Evolutionary conservation across 64 coral and sea anemone species (phyloP).

Genomic region (Stylophora pistillata): DNA sequence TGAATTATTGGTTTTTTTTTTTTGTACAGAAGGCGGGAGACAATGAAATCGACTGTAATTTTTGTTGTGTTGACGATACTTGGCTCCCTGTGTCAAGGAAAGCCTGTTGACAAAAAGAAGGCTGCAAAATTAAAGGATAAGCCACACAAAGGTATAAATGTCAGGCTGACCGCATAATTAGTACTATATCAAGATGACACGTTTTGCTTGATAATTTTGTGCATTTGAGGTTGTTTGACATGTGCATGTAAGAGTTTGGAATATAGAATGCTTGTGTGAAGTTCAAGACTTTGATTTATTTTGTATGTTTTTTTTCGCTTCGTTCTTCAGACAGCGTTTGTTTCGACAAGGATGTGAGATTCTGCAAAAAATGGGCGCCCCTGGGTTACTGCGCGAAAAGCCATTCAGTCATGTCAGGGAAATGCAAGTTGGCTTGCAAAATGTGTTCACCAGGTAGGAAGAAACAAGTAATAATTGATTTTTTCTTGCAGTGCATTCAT

Average conservation of each 20-base stretch:
- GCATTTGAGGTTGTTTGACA: too few relatives aligned
- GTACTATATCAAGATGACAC: background rate
- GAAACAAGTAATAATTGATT: too few relatives aligned
- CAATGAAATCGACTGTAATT: constrained; percentile 1
- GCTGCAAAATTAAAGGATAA: constrained; percentile 15
- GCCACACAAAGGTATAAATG: background rate
- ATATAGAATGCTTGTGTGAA: too few relatives aligned
- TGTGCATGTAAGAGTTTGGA: too few relatives aligned
- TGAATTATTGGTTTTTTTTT: background rate
- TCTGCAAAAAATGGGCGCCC: constrained; percentile 50
- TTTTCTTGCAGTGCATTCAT: too few relatives aligned
- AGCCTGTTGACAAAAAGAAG: constrained; percentile 27
- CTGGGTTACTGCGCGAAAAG: constrained; percentile 45
- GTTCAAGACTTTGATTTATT: too few relatives aligned
- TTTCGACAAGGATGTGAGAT: constrained; percentile 29
- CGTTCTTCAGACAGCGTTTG: constrained; percentile 12
- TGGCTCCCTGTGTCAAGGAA: constrained; percentile 19
- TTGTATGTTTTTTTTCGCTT: background rate
- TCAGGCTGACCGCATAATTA: background rate
- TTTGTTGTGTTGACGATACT: constrained; percentile 18
- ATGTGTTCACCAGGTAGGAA: constrained; percentile 63
- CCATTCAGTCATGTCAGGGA: constrained; percentile 51
- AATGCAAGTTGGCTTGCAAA: constrained; percentile 55
- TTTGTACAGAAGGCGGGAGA: background rate
- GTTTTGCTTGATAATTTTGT: background rate